Evolutionary conservation across 2,797 vertebrate genomes (phyloP).

Genomic region (Sus cebifrons): DNA sequence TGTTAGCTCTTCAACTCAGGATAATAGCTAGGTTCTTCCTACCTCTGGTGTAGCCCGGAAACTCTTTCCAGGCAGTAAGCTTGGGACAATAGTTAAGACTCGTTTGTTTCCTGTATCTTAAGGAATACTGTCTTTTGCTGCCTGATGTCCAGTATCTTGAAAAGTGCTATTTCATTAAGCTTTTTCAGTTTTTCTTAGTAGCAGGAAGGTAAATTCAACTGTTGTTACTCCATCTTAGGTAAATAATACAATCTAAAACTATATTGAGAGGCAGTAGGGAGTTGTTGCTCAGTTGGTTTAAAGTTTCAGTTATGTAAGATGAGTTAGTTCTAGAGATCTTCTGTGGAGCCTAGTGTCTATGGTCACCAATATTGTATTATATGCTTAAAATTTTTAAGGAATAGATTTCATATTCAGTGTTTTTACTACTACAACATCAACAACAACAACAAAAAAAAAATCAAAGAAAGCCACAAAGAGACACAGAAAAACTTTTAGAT

Average conservation of each 20-base stretch:
- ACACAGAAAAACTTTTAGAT: background rate
- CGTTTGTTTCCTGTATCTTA: background rate
- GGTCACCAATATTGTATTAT: background rate
- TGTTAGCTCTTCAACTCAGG: background rate
- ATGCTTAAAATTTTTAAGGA: background rate
- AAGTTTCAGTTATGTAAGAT: background rate
- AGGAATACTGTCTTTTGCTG: background rate
- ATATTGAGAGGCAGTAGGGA: background rate
- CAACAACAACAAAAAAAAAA: background rate
- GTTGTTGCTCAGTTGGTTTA: background rate
- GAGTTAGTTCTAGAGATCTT: background rate
- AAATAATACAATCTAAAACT: conserved; percentile 44
- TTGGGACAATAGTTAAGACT: background rate
- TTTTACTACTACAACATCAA: background rate
- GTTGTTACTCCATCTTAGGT: background rate
- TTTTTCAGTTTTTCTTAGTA: background rate
- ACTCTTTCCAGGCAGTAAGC: background rate
- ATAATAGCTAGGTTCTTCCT: background rate
- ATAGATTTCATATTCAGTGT: background rate
- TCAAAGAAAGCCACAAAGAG: background rate
- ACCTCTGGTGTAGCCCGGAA: background rate
- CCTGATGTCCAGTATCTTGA: background rate
- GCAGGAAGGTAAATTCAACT: background rate
- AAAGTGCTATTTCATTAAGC: background rate
- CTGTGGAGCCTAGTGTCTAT: background rate